Percentiles rank a stretch among this genome's conserved stretches.
Evolutionary conservation across 1,140 invertebrate genomes (phyloP).

Genomic region (Macrobrachium nipponense): DNA sequence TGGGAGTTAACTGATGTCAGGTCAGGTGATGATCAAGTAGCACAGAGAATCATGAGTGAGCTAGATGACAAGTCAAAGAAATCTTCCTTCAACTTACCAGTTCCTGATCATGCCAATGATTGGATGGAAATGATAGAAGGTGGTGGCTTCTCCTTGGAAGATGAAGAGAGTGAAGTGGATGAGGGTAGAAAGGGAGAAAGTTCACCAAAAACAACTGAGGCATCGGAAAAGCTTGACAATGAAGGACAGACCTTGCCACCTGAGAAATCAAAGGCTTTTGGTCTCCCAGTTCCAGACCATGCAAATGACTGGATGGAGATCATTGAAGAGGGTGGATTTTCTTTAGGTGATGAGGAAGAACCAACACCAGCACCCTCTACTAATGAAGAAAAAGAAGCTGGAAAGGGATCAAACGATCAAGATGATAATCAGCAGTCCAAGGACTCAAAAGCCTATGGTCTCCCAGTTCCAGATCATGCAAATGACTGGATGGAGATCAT

Average conservation of each 20-base stretch:
- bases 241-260: too few species aligned
- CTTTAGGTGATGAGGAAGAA: slow-evolving; percentile 53
- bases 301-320: slow-evolving; percentile 55
- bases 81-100: slow-evolving; percentile 12
- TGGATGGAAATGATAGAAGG: slow-evolving; percentile 58
- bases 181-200: not conserved
- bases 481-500: slow-evolving; percentile 45
- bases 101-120: slow-evolving; percentile 56
- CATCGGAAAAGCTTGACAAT: not conserved
- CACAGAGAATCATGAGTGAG: not conserved
- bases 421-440: not conserved
- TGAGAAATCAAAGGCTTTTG: slow-evolving; percentile 8
- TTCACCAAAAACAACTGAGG: not conserved
- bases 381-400: not conserved
- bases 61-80: not conserved
- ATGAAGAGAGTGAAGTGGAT: slow-evolving; percentile 27
- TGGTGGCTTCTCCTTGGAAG: slow-evolving; percentile 49
- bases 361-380: not conserved
- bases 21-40: not conserved
- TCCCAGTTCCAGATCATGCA: slow-evolving; percentile 41
- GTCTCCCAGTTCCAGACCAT: slow-evolving; percentile 50
- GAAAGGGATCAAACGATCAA: not conserved
- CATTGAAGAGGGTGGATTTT: slow-evolving; percentile 51
- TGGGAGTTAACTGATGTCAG: not conserved
- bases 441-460: slow-evolving; percentile 20